A percentile compares a stretch with the other conserved stretches of the same genome.
Evolutionary conservation across 2,888 invertebrate species (phyloP).

Genomic region (Ditylenchus weischeri): DNA sequence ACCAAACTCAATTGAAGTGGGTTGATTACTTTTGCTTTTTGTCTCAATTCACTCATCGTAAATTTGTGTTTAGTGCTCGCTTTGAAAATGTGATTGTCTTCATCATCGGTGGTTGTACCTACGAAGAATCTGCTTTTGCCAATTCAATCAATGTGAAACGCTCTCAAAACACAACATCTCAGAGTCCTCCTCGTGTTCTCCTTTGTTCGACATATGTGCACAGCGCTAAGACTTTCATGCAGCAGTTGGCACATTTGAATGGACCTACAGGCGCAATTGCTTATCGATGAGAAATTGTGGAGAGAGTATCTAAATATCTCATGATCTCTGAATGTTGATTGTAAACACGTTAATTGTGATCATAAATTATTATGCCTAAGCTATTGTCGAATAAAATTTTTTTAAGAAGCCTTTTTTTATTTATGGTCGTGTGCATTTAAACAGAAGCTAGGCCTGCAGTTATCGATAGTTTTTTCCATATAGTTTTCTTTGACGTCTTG

Average conservation of each 20-base stretch:
- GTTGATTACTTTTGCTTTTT: constrained; percentile 15
- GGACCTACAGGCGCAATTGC: neutral
- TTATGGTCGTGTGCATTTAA: too few relatives aligned
- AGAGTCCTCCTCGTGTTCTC: constrained; percentile 41
- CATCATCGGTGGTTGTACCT: constrained; percentile 90
- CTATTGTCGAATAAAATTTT: too few relatives aligned
- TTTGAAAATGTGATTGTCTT: constrained; percentile 93
- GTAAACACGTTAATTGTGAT: too few relatives aligned
- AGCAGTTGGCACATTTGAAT: constrained; percentile 11
- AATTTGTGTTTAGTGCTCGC: constrained; percentile 61
- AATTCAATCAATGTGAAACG: constrained; percentile 74
- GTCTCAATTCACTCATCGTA: neutral
- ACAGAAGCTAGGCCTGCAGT: too few relatives aligned
- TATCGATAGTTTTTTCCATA: too few relatives aligned
- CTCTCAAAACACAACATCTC: constrained; percentile 53
- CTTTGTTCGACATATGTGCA: constrained; percentile 46
- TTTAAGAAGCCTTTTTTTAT: too few relatives aligned
- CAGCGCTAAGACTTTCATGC: constrained; percentile 38
- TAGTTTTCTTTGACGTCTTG: too few relatives aligned
- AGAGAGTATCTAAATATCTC: too few relatives aligned
- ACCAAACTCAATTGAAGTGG: constrained; percentile 25
- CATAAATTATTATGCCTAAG: too few relatives aligned
- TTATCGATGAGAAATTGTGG: too few relatives aligned
- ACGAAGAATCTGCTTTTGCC: constrained; percentile 85
- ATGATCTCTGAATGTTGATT: too few relatives aligned